These are phyloP conservation scores for Synanthedon myopaeformis DNA, from an alignment of 2,888 invertebrate genomes.

Conservation along the genomic window DNA sequence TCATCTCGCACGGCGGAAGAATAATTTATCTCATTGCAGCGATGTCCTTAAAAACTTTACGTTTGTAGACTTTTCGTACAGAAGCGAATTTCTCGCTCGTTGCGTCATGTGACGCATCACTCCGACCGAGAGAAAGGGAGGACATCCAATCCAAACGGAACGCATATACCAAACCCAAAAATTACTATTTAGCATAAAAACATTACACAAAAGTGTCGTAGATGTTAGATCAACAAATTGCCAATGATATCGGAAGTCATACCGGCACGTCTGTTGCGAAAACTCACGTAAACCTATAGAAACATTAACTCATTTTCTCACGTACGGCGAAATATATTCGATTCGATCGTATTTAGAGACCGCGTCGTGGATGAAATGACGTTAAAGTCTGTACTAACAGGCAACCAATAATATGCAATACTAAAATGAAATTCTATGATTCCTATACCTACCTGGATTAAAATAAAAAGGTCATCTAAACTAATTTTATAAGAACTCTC, in stretches of 20 bases:
- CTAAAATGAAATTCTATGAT: too few relatives aligned
- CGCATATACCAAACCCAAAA: background rate
- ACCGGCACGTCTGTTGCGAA: constrained; percentile 37
- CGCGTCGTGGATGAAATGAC: too few relatives aligned
- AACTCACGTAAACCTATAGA: constrained; percentile 35
- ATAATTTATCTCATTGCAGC: constrained; percentile 20
- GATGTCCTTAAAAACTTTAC: constrained; percentile 31
- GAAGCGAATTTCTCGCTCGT: constrained; percentile 37
- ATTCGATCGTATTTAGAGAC: background rate
- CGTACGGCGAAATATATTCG: constrained; percentile 38
- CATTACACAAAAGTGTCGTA: background rate
- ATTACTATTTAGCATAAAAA: background rate
- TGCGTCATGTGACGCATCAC: constrained; percentile 27
- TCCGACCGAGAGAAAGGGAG: constrained; percentile 28
- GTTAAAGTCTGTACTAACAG: too few relatives aligned
- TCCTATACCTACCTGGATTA: too few relatives aligned
- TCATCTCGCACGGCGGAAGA: constrained; percentile 17
- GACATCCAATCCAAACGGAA: constrained; percentile 8
- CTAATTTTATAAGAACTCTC: too few relatives aligned
- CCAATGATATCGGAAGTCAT: constrained; percentile 4
- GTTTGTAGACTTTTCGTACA: constrained; percentile 39
- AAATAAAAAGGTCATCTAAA: too few relatives aligned
- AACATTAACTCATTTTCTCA: constrained; percentile 58
- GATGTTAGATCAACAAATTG: background rate
- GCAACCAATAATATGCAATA: too few relatives aligned